These are phyloP conservation scores for Clamator glandarius DNA, from an alignment of 2,797 vertebrate species.

Conservation along the genomic window DNA sequence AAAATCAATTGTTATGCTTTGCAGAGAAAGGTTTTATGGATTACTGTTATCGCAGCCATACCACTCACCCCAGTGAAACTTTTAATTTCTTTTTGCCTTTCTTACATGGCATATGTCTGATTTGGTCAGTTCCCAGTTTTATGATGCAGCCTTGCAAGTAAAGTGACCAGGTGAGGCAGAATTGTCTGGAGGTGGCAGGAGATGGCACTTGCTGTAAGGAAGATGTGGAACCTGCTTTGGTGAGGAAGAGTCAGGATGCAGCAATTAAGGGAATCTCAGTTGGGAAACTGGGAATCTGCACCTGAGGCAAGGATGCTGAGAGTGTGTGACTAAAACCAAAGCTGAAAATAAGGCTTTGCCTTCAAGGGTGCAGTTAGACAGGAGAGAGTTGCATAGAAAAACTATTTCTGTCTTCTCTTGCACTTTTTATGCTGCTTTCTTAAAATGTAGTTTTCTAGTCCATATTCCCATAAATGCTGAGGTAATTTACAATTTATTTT, in stretches of 20 bases:
- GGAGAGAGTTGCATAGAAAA: not conserved
- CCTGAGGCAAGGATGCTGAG: not conserved
- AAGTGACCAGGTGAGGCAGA: not conserved
- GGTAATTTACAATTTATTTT: not conserved
- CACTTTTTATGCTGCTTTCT: not conserved
- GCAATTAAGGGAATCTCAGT: not conserved
- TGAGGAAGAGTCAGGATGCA: not conserved
- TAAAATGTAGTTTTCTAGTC: not conserved
- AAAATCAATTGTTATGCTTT: not conserved
- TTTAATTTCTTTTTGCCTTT: not conserved
- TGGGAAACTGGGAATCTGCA: not conserved
- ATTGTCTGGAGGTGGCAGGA: not conserved
- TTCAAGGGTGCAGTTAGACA: not conserved
- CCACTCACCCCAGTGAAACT: not conserved
- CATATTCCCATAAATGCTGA: not conserved
- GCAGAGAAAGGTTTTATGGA: not conserved
- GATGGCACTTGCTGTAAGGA: not conserved
- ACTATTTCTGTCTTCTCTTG: not conserved
- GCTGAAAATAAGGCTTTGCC: not conserved
- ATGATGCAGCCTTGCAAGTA: not conserved
- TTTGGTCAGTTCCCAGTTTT: not conserved
- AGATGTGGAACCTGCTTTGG: not conserved
- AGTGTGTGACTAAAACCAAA: not conserved
- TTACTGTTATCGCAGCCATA: not conserved
- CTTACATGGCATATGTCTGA: not conserved